These are phyloP conservation scores for Hirtodrosophila cameraria DNA, from an alignment of 2,888 invertebrate genomes.

Conservation along the genomic window DNA sequence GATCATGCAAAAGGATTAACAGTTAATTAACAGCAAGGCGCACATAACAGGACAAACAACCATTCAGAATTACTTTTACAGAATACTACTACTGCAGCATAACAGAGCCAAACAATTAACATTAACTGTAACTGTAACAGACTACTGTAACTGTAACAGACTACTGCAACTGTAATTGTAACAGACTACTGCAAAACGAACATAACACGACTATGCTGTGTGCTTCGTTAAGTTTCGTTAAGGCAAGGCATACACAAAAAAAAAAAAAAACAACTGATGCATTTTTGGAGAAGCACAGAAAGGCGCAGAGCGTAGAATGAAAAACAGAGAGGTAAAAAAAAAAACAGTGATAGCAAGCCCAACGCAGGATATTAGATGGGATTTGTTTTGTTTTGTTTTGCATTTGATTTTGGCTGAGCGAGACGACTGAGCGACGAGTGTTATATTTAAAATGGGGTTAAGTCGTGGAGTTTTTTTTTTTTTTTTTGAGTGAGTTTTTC, in stretches of 20 bases:
- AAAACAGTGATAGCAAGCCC: conserved; percentile 44
- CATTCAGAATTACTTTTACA: conserved; percentile 20
- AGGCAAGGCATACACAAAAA: conserved; percentile 9
- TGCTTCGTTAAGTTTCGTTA: conserved; percentile 8
- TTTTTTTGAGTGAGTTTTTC: conserved; percentile 30
- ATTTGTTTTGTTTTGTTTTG: conserved; percentile 6
- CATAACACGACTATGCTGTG: conserved; percentile 12
- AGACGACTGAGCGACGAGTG: conserved; percentile 21
- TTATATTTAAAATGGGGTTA: conserved; percentile 34
- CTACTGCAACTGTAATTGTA: neutral
- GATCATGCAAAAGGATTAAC: conserved; percentile 43
- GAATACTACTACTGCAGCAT: conserved; percentile 11
- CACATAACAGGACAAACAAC: conserved; percentile 20
- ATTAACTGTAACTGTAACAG: conserved; percentile 28
- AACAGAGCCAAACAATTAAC: conserved; percentile 10
- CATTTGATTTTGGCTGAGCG: conserved; percentile 16
- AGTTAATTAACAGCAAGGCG: conserved; percentile 32
- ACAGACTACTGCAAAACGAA: conserved; percentile 16
- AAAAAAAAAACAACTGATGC: conserved; percentile 36
- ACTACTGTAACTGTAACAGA: conserved; percentile 9
- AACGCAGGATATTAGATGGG: conserved; percentile 22
- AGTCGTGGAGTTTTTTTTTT: no score
- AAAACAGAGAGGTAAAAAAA: conserved; percentile 1
- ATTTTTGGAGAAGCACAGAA: conserved; percentile 34
- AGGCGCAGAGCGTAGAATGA: conserved; percentile 8